A percentile compares a stretch with the other conserved stretches of the same genome.
phyloP scores from a whole-genome alignment of 2,797 vertebrate species.

The Ceryle rudis region DNA sequence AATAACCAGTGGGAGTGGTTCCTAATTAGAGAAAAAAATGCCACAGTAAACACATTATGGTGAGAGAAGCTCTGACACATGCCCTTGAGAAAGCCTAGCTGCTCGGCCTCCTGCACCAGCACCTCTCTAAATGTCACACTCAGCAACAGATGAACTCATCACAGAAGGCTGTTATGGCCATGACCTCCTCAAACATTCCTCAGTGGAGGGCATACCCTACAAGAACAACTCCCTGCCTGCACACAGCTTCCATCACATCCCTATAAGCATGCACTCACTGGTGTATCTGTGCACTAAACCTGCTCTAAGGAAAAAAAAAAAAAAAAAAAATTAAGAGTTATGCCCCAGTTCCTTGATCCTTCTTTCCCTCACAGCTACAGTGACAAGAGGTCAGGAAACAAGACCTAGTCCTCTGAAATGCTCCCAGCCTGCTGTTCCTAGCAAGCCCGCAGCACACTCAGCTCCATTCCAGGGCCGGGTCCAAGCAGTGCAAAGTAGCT shows the following conservation, averaged over 20 bases:
- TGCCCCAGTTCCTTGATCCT: not conserved
- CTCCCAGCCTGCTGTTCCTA: not conserved
- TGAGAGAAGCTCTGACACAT: not conserved
- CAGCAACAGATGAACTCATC: not conserved
- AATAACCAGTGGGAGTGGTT: not conserved
- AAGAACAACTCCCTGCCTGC: not conserved
- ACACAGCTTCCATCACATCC: not conserved
- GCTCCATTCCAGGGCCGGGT: not conserved
- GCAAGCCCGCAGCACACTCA: not conserved
- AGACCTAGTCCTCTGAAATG: not conserved
- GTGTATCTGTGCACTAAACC: not conserved
- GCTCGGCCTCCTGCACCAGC: not conserved
- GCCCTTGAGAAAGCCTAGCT: not conserved
- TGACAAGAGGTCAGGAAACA: not conserved
- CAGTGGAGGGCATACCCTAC: not conserved
- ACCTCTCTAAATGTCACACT: not conserved
- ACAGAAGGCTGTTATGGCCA: not conserved
- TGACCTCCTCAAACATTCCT: not conserved
- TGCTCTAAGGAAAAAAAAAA: not conserved
- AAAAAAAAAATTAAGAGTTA: not conserved
- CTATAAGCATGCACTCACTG: not conserved
- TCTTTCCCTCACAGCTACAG: not conserved
- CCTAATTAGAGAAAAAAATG: conserved; percentile 11
- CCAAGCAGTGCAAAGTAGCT: not conserved
- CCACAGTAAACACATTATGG: not conserved